These are phyloP conservation scores for Centropristis striata DNA, from an alignment of 2,113 vertebrate species.

Conservation along the genomic window DNA sequence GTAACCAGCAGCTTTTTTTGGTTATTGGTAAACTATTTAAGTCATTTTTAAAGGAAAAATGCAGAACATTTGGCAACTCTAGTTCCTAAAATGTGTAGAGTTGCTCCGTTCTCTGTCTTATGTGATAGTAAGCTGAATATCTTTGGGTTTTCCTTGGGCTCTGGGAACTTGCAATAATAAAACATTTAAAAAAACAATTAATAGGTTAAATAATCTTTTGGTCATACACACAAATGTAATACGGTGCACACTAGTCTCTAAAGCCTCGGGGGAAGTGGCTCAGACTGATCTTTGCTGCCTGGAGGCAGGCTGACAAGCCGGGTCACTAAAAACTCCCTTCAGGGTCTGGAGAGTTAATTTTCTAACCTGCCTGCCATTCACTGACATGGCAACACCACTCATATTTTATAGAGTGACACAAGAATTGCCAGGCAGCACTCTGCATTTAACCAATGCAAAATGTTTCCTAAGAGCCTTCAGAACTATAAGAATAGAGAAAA, in stretches of 20 bases:
- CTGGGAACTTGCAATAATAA: too few relatives aligned
- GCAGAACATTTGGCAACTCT: background rate
- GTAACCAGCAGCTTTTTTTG: background rate
- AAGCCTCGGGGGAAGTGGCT: conserved; percentile 18
- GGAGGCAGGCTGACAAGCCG: conserved; percentile 48
- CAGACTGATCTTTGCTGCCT: conserved; percentile 47
- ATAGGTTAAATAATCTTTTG: background rate
- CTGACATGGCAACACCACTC: conserved; percentile 16
- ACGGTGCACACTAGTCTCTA: conserved; percentile 9
- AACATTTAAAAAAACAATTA: too few relatives aligned
- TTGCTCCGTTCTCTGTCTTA: background rate
- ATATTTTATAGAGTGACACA: background rate
- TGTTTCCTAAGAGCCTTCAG: conserved; percentile 41
- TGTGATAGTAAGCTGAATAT: background rate
- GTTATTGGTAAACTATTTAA: background rate
- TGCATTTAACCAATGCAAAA: conserved; percentile 9
- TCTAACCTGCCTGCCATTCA: background rate
- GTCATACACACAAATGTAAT: background rate
- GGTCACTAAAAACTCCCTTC: conserved; percentile 57
- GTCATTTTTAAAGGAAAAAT: background rate
- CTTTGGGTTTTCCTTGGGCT: background rate
- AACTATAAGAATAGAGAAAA: conserved; percentile 20
- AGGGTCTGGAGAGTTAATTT: conserved; percentile 36
- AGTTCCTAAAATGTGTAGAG: background rate
- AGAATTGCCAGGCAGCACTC: background rate